Conservation (phyloP, 2,888 invertebrate species). For the Phalangium opilio region DNA sequence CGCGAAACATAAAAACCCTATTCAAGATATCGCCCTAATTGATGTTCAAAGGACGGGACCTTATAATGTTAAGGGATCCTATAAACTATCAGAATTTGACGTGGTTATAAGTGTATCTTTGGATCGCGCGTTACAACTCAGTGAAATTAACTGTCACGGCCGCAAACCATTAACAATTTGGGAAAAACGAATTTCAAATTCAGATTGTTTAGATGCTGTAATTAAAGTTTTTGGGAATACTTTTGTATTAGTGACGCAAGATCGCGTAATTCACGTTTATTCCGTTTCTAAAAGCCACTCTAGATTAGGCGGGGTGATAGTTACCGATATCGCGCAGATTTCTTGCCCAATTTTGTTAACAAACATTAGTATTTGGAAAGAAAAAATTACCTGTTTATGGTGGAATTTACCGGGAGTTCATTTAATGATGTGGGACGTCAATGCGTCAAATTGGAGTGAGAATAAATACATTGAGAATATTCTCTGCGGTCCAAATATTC, state of each 20-base stretch:
- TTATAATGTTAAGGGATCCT: not conserved
- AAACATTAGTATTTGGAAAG: not conserved
- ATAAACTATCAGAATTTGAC: not conserved
- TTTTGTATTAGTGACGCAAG: not conserved
- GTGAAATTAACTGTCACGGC: not conserved
- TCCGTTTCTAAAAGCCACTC: not conserved
- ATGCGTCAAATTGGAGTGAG: not conserved
- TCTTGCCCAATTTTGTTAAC: not conserved
- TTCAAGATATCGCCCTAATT: not conserved
- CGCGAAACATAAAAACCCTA: slow-evolving; percentile 1
- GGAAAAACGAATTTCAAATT: not conserved
- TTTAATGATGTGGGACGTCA: not conserved
- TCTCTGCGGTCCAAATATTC: not conserved
- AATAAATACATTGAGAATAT: not conserved
- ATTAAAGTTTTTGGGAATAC: not conserved
- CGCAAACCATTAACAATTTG: not conserved
- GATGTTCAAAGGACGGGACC: not conserved
- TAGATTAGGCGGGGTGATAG: not conserved
- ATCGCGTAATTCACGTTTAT: not conserved
- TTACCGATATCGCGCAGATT: not conserved
- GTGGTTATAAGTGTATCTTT: not conserved
- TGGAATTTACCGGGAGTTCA: not conserved
- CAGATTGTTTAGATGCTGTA: not conserved
- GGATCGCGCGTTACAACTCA: not conserved
- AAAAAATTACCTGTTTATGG: not conserved